phyloP scores from a whole-genome alignment of 64 coral and sea anemone genomes.

The Platygyra sinensis region DNA sequence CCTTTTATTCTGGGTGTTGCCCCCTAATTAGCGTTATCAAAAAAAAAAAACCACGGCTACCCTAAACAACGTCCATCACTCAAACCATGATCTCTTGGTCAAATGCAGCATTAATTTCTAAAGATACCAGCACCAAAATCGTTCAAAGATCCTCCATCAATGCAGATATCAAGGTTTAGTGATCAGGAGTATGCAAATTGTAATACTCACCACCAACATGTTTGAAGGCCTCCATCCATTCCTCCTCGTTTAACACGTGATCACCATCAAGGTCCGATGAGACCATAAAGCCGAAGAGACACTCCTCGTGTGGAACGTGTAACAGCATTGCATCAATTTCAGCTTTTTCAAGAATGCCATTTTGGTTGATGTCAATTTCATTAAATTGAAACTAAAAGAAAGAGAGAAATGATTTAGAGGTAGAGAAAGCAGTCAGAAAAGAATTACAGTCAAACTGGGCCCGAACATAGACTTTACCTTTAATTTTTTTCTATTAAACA shows the following conservation, averaged over 20 bases:
- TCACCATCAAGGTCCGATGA: constrained; percentile 47
- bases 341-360: constrained; percentile 43
- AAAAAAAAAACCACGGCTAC: too few species aligned
- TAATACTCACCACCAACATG: constrained; percentile 36
- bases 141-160: too few species aligned
- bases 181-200: not conserved
- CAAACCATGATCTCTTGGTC: too few species aligned
- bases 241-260: constrained; percentile 16
- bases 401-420: not conserved
- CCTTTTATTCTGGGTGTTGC: too few species aligned
- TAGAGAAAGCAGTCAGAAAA: not conserved
- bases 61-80: too few species aligned
- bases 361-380: constrained; percentile 11
- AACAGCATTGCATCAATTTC: constrained; percentile 35
- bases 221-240: constrained; percentile 50
- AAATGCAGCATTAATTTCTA: too few species aligned
- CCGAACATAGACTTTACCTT: too few species aligned
- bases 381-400: constrained; percentile 59
- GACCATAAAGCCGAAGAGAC: constrained; percentile 61
- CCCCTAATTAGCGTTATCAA: too few species aligned
- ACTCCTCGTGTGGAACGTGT: constrained; percentile 33
- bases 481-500: too few species aligned
- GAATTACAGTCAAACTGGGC: not conserved
- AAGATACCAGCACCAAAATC: too few species aligned
- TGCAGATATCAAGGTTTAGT: not conserved